phyloP scores from a whole-genome alignment of 2,797 vertebrate genomes.

The Bradypus variegatus region DNA sequence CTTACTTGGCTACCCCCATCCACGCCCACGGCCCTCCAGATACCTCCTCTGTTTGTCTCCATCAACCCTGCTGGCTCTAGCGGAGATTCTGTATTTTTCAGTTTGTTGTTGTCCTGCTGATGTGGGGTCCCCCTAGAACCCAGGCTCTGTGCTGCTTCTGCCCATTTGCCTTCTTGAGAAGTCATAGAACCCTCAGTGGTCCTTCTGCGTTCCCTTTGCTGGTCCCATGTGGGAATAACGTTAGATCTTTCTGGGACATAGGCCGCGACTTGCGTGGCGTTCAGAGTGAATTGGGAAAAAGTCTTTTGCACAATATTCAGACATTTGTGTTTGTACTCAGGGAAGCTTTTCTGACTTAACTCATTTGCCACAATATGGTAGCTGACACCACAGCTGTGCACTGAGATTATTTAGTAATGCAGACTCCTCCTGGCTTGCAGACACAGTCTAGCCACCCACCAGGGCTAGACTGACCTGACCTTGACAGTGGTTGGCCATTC shows the following conservation, averaged over 20 bases:
- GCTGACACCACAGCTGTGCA: neutral
- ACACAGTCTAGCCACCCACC: neutral
- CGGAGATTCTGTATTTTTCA: neutral
- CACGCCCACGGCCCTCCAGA: fast-evolving
- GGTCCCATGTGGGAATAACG: neutral
- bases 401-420: neutral
- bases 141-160: neutral
- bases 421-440: neutral
- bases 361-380: neutral
- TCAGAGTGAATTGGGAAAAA: neutral
- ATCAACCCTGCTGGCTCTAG: neutral
- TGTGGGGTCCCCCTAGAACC: neutral
- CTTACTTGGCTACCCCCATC: neutral
- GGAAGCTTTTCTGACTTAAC: neutral
- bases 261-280: neutral
- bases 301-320: neutral
- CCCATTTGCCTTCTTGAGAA: neutral
- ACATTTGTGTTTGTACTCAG: neutral
- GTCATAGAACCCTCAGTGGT: neutral
- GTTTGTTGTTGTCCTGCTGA: neutral
- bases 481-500: neutral
- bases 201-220: neutral
- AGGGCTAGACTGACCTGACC: neutral
- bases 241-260: neutral
- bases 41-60: no score